phyloP scores from a whole-genome alignment of 2,888 invertebrate genomes.

The Exephanes ischioxanthus region DNA sequence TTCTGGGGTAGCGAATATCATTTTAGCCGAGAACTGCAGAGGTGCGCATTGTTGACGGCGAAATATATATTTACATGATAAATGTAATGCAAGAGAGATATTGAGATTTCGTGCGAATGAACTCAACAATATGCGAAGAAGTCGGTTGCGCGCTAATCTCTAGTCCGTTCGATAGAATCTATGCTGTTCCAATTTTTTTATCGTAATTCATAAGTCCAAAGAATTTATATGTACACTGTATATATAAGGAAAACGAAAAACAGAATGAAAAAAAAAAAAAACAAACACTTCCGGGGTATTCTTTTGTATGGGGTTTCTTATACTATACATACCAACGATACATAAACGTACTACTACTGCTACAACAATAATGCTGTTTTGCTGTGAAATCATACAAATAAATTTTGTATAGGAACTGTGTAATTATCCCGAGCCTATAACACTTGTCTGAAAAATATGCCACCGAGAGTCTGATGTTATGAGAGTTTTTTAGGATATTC shows the following conservation, averaged over 20 bases:
- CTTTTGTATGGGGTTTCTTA: slow-evolving; percentile 63
- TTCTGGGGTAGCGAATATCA: slow-evolving; percentile 7
- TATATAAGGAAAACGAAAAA: slow-evolving; percentile 32
- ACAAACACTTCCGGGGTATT: slow-evolving; percentile 52
- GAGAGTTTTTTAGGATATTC: slow-evolving; percentile 25
- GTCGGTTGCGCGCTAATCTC: slow-evolving; percentile 39
- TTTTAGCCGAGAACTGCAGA: neutral
- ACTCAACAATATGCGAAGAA: neutral
- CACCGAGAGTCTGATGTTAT: slow-evolving; percentile 3
- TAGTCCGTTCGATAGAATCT: slow-evolving; percentile 56
- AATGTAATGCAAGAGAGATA: neutral
- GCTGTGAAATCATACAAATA: slow-evolving; percentile 69
- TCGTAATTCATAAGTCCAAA: slow-evolving; percentile 62
- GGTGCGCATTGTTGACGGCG: neutral
- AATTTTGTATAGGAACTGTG: slow-evolving; percentile 71
- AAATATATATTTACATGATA: slow-evolving; percentile 2
- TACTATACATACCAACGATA: slow-evolving; percentile 45
- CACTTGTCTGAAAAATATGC: slow-evolving; percentile 22
- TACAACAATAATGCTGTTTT: slow-evolving; percentile 65
- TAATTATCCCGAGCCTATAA: slow-evolving; percentile 46
- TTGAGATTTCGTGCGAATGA: slow-evolving; percentile 12
- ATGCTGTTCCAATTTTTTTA: slow-evolving; percentile 51
- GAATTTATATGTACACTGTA: slow-evolving; percentile 57
- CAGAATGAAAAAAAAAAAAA: neutral
- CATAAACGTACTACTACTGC: slow-evolving; percentile 46